A percentile compares a stretch with the other conserved stretches of the same genome.
phyloP scores from a whole-genome alignment of 2,113 vertebrate genomes.

The Alaudala cheleensis region DNA sequence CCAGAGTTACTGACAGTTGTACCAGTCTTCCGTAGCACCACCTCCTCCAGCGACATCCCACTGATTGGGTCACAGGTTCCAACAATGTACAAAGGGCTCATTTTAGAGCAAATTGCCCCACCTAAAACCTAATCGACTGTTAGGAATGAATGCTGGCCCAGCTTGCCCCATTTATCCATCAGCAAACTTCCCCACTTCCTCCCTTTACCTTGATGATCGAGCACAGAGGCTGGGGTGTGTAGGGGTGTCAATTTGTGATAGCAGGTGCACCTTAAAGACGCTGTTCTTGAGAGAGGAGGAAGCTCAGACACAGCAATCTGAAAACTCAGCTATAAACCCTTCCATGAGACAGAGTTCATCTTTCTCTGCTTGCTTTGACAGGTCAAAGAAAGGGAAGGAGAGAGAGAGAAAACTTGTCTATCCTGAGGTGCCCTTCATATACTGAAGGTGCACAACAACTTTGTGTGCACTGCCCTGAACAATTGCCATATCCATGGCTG shows the following conservation, averaged over 20 bases:
- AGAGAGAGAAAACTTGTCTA: background rate
- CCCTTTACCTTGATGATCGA: background rate
- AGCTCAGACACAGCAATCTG: background rate
- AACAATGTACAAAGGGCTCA: conserved; percentile 75
- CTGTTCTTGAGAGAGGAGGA: background rate
- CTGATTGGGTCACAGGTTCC: conserved; percentile 49
- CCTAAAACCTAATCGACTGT: conserved; percentile 14
- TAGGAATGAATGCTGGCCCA: background rate
- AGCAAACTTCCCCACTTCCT: background rate
- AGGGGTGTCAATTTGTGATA: background rate
- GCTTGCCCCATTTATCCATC: background rate
- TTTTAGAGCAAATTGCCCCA: conserved; percentile 57
- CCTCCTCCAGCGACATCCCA: conserved; percentile 57
- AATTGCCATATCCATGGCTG: background rate
- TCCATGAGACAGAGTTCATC: background rate
- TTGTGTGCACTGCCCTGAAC: fast-evolving
- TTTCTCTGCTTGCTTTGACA: background rate
- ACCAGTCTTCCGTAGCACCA: conserved; percentile 55
- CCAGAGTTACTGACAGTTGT: conserved; percentile 29
- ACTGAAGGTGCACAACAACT: background rate
- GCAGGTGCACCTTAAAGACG: background rate
- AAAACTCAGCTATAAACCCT: background rate
- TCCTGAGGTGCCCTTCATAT: background rate
- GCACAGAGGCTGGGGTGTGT: too few species aligned
- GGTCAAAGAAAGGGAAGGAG: background rate